A percentile compares a stretch with the other conserved stretches of the same genome.
phyloP scores from a whole-genome alignment of 1,140 invertebrate species.

The Zelostemma sp. region DNA sequence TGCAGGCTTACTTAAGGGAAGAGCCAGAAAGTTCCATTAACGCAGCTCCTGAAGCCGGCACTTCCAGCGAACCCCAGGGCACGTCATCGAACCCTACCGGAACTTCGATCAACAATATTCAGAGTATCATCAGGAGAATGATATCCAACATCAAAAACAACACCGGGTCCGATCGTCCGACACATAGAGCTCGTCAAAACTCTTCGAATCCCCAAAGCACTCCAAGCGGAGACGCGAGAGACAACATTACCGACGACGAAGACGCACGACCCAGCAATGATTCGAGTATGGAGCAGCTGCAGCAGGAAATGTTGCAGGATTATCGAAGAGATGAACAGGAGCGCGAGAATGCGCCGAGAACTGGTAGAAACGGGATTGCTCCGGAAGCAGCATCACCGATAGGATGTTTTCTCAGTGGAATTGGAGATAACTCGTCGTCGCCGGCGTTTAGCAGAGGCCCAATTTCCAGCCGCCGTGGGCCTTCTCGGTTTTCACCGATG shows the following conservation, averaged over 20 bases:
- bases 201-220: neutral
- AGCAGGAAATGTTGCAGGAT: neutral
- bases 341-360: neutral
- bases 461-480: constrained; percentile 12
- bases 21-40: neutral
- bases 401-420: neutral
- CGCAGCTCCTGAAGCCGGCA: neutral
- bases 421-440: neutral
- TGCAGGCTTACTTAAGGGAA: neutral
- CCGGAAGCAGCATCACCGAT: neutral
- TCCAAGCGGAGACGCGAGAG: neutral
- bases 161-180: neutral
- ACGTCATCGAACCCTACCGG: neutral
- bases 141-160: constrained; percentile 37
- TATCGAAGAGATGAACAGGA: constrained; percentile 1
- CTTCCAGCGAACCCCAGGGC: neutral
- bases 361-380: neutral
- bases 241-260: neutral
- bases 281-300: neutral
- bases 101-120: constrained; percentile 43
- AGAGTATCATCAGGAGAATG: constrained; percentile 53
- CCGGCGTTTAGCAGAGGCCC: constrained; percentile 3
- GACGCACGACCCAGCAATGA: neutral
- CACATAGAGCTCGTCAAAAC: neutral
- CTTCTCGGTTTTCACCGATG: constrained; percentile 12